These are phyloP conservation scores for Nomada fabriciana DNA, from an alignment of 2,888 invertebrate species.

Conservation along the genomic window DNA sequence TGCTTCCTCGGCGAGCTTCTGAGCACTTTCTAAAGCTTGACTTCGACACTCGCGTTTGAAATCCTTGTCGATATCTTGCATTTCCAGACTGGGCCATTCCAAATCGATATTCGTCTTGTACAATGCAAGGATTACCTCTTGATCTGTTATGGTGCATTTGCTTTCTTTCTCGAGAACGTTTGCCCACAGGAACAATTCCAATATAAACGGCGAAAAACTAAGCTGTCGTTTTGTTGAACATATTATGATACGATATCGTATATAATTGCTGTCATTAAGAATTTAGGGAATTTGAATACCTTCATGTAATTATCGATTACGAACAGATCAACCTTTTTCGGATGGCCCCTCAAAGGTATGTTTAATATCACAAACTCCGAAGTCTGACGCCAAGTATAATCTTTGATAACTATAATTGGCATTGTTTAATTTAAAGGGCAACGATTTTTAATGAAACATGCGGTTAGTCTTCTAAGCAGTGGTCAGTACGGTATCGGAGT, in stretches of 20 bases:
- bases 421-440: constrained; percentile 82
- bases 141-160: constrained; percentile 88
- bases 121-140: constrained; percentile 88
- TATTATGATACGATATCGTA: background rate
- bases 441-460: background rate
- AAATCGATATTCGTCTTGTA: constrained; percentile 86
- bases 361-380: constrained; percentile 87
- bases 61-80: constrained; percentile 86
- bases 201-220: constrained; percentile 89
- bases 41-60: constrained; percentile 87
- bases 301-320: constrained; percentile 90
- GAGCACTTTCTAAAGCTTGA: constrained; percentile 86
- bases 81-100: constrained; percentile 86
- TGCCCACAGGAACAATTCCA: constrained; percentile 90
- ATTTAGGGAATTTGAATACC: constrained; percentile 76
- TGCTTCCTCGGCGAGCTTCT: constrained; percentile 86
- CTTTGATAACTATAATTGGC: constrained; percentile 90
- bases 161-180: constrained; percentile 88
- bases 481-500: background rate
- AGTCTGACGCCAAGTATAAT: constrained; percentile 92
- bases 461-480: background rate
- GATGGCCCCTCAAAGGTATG: constrained; percentile 88
- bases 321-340: constrained; percentile 89
- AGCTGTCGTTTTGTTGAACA: constrained; percentile 83
- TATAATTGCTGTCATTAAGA: background rate